These are phyloP conservation scores for Prunella fulvescens DNA, from an alignment of 2,113 vertebrate genomes.

Conservation along the genomic window DNA sequence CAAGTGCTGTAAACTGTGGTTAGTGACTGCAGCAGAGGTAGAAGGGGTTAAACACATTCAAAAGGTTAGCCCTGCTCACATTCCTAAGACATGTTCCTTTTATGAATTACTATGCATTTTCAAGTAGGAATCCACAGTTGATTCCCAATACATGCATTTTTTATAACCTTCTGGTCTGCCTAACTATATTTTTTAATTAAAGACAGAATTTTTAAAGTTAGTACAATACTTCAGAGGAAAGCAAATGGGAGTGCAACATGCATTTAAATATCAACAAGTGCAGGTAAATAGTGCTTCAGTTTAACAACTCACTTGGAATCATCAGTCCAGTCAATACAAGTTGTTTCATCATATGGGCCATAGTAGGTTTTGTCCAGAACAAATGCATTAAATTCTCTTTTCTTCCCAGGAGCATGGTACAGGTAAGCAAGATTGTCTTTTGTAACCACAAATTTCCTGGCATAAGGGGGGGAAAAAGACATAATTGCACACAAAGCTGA, in stretches of 20 bases:
- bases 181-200: not conserved
- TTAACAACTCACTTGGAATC: constrained; percentile 86
- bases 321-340: constrained; percentile 95
- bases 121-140: not conserved
- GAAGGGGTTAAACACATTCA: not conserved
- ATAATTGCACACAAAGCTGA: not conserved
- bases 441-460: constrained; percentile 90
- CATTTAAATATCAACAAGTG: not conserved
- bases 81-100: not conserved
- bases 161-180: not conserved
- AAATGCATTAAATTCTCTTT: constrained; percentile 91
- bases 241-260: not conserved
- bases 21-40: not conserved
- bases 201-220: not conserved
- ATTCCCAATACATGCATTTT: not conserved
- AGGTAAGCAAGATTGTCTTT: constrained; percentile 90
- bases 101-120: not conserved
- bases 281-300: not conserved
- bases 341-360: constrained; percentile 94
- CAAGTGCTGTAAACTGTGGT: not conserved
- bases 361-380: constrained; percentile 94
- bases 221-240: not conserved
- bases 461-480: not conserved
- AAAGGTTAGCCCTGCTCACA: not conserved
- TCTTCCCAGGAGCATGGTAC: constrained; percentile 92